Conservation (phyloP, 2,113 vertebrate genomes). For the Apteryx owenii region DNA sequence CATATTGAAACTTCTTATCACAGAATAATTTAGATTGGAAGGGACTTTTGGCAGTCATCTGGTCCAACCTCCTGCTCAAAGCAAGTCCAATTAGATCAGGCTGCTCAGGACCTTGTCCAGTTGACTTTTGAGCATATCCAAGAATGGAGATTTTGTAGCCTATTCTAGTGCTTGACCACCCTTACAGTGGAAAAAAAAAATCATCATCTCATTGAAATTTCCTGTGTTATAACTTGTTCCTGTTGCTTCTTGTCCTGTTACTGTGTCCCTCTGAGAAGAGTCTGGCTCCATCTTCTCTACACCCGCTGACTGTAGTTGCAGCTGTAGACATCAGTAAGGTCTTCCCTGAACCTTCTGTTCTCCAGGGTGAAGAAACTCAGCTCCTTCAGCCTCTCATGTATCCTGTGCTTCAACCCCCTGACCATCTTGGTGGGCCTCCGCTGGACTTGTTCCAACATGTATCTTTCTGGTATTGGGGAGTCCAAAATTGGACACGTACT, state of each 20-base stretch:
- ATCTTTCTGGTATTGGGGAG: not conserved
- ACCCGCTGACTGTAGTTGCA: not conserved
- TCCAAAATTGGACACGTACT: not conserved
- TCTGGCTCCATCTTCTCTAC: not conserved
- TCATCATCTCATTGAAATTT: not conserved
- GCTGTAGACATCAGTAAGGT: not conserved
- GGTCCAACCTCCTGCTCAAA: not conserved
- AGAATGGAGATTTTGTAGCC: no score
- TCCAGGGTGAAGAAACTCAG: not conserved
- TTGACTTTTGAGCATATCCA: no score
- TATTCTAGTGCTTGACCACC: no score
- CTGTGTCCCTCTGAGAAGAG: not conserved
- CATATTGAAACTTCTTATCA: not conserved
- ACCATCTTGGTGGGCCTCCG: not conserved
- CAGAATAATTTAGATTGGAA: not conserved
- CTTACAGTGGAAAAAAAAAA: no score
- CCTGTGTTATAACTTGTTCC: accelerated
- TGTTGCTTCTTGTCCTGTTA: not conserved
- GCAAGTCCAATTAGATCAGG: constrained; percentile 1
- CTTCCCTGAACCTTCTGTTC: not conserved
- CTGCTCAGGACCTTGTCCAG: not conserved
- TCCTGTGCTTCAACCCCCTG: not conserved
- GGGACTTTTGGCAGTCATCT: constrained; percentile 5
- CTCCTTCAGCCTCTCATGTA: not conserved
- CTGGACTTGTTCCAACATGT: not conserved